These are phyloP conservation scores for Sarcophaga caerulescens DNA, from an alignment of 2,888 invertebrate species.

Conservation along the genomic window DNA sequence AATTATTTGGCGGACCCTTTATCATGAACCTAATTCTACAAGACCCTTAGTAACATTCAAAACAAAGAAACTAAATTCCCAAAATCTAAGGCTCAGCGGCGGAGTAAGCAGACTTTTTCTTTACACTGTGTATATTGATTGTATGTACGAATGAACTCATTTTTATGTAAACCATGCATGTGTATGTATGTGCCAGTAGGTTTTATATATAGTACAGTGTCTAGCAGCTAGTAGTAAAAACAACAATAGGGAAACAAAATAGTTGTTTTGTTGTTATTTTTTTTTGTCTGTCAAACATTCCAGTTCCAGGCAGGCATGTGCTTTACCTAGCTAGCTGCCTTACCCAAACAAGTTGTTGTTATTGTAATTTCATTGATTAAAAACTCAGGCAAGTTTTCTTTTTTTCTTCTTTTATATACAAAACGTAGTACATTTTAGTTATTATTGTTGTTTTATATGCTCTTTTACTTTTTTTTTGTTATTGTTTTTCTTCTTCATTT, in stretches of 20 bases:
- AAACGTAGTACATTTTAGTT: neutral
- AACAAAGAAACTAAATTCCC: too few species aligned
- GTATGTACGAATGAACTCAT: too few species aligned
- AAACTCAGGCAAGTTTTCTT: constrained; percentile 15
- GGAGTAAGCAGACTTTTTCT: too few species aligned
- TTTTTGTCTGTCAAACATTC: constrained; percentile 5
- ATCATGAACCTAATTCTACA: too few species aligned
- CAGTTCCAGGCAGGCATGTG: constrained; percentile 44
- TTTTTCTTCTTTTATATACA: neutral
- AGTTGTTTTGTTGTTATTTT: neutral
- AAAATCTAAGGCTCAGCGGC: fast-evolving
- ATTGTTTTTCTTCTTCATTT: neutral
- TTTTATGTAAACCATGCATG: too few species aligned
- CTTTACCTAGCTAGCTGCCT: neutral
- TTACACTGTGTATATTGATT: too few species aligned
- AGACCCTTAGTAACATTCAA: too few species aligned
- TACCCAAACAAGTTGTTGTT: constrained; percentile 57
- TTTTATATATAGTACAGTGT: neutral
- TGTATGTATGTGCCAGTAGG: neutral
- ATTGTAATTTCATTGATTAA: constrained; percentile 34
- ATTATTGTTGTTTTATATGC: neutral
- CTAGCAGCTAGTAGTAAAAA: constrained; percentile 9
- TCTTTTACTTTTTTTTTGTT: neutral
- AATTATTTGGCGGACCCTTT: too few species aligned
- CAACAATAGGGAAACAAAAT: neutral